phyloP scores from a whole-genome alignment of 30 jellyfish, hydroid and myxozoan genomes.

The Haliclystus octoradiatus region DNA sequence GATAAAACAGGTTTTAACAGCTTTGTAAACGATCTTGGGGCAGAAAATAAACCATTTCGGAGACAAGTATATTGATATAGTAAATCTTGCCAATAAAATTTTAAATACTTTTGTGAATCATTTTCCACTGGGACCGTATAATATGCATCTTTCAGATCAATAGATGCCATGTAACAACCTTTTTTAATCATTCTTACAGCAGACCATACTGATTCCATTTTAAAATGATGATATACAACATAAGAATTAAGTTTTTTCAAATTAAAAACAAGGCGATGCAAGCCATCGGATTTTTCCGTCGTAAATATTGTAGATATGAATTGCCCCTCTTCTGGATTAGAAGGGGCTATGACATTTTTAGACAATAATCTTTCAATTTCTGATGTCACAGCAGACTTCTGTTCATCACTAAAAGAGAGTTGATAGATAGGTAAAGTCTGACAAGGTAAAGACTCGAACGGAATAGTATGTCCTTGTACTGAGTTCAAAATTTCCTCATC shows the following conservation, averaged over 20 bases:
- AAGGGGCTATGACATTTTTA: too few relatives aligned
- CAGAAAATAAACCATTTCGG: background rate
- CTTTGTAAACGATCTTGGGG: background rate
- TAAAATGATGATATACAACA: conserved; percentile 2
- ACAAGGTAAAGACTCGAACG: too few relatives aligned
- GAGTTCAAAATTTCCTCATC: too few relatives aligned
- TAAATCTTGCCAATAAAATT: background rate
- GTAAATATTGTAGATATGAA: too few relatives aligned
- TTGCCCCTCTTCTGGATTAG: too few relatives aligned
- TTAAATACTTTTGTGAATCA: too few relatives aligned
- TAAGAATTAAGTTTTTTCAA: background rate
- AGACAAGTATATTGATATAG: conserved; percentile 1
- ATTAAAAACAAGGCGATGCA: conserved; percentile 1
- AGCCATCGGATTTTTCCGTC: too few relatives aligned
- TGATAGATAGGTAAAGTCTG: too few relatives aligned
- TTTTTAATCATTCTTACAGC: background rate
- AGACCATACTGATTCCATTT: background rate
- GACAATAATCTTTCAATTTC: too few relatives aligned
- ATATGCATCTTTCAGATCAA: conserved; percentile 4
- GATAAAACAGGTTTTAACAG: conserved; percentile 4
- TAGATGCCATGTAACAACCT: conserved; percentile 8
- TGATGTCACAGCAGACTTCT: too few relatives aligned
- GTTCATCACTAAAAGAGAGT: too few relatives aligned
- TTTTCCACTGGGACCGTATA: background rate
- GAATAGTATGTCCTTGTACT: too few relatives aligned